These are phyloP conservation scores for Geococcyx californianus DNA, from an alignment of 2,113 vertebrate genomes.

Conservation along the genomic window DNA sequence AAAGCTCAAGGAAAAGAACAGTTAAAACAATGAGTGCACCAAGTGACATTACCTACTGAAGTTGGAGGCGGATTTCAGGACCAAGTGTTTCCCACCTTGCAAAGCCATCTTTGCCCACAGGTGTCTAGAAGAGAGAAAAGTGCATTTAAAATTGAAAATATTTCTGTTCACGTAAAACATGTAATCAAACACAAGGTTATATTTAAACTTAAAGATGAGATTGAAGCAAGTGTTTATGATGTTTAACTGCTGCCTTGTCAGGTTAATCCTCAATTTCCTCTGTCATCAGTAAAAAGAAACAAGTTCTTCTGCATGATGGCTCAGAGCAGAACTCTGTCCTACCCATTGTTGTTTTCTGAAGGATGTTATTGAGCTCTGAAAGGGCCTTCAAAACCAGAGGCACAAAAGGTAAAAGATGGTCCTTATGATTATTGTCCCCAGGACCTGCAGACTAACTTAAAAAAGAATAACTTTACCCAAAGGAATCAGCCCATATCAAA, in stretches of 20 bases:
- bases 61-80: not conserved
- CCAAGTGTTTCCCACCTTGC: not conserved
- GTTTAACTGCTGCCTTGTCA: not conserved
- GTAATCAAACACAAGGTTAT: not conserved
- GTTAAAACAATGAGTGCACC: not conserved
- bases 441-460: not conserved
- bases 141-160: not conserved
- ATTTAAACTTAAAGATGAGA: not conserved
- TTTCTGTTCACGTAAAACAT: not conserved
- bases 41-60: not conserved
- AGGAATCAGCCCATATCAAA: not conserved
- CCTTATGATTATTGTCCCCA: not conserved
- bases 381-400: not conserved
- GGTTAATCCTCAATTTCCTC: not conserved
- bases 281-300: not conserved
- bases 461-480: not conserved
- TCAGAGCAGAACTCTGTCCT: not conserved
- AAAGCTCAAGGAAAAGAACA: not conserved
- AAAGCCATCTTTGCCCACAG: not conserved
- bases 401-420: not conserved
- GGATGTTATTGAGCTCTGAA: not conserved
- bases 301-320: not conserved
- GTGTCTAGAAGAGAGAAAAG: not conserved
- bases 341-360: not conserved
- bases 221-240: not conserved